These are phyloP conservation scores for Acrocephalus kingi DNA, from an alignment of 2,113 vertebrate species.

Conservation along the genomic window DNA sequence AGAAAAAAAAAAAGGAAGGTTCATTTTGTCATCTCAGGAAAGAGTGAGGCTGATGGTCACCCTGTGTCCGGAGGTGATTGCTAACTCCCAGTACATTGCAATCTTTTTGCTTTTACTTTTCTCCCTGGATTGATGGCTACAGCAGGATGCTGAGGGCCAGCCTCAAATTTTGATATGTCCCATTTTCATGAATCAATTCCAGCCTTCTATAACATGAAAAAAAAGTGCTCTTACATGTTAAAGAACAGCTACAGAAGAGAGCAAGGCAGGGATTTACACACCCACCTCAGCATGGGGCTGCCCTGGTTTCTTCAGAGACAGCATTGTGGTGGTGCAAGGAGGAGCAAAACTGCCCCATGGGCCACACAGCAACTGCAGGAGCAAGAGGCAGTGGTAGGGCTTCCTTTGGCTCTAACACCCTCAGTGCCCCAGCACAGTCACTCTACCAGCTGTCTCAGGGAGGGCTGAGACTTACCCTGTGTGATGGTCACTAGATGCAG, in stretches of 20 bases:
- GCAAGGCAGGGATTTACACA: neutral
- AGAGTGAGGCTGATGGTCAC: neutral
- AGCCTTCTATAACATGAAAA: neutral
- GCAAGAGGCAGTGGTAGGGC: neutral
- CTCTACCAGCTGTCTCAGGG: neutral
- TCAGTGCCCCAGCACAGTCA: neutral
- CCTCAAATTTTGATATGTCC: neutral
- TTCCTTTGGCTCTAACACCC: neutral
- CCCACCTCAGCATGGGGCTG: neutral
- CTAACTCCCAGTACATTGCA: neutral
- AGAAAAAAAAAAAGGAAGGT: neutral
- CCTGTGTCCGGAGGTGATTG: rapidly evolving
- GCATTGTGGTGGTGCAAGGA: neutral
- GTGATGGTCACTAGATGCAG: neutral
- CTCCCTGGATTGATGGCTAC: neutral
- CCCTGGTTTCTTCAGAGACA: neutral
- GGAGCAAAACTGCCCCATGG: neutral
- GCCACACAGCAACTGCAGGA: neutral
- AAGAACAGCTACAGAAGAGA: neutral
- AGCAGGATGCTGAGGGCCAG: neutral
- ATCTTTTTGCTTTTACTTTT: neutral
- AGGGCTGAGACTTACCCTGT: neutral
- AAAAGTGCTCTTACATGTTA: neutral
- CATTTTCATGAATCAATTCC: neutral
- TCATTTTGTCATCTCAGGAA: neutral